Conservation (phyloP, 2,888 invertebrate genomes). For the Blomia tropicalis region DNA sequence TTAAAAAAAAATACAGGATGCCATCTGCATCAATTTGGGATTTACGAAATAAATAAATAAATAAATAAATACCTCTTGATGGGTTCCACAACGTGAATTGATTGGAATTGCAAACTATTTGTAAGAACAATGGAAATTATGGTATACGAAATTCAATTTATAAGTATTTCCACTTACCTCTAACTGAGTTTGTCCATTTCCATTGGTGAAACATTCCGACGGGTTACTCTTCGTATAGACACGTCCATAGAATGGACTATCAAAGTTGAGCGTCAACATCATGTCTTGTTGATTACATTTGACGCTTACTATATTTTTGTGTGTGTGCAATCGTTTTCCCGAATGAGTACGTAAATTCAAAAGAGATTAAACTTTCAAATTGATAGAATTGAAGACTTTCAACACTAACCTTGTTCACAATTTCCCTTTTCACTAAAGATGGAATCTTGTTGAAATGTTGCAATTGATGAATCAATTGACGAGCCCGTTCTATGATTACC, state of each 20-base stretch:
- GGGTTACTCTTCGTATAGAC: slow-evolving; percentile 65
- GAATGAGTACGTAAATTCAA: slow-evolving; percentile 18
- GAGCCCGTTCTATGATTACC: background rate
- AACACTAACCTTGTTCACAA: slow-evolving; percentile 58
- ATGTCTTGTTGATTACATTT: slow-evolving; percentile 55
- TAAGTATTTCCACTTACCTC: slow-evolving; percentile 23
- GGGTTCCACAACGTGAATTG: slow-evolving; percentile 38
- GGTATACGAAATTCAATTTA: no score
- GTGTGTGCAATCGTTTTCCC: no score
- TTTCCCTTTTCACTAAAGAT: slow-evolving; percentile 62
- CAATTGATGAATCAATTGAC: slow-evolving; percentile 48
- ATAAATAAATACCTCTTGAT: slow-evolving; percentile 35
- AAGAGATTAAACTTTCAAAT: no score
- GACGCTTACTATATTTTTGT: slow-evolving; percentile 49
- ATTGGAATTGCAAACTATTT: slow-evolving; percentile 41
- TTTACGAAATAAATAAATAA: no score
- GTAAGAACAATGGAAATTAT: slow-evolving; percentile 31
- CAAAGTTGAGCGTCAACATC: slow-evolving; percentile 45
- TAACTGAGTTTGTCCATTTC: slow-evolving; percentile 30
- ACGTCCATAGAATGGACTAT: slow-evolving; percentile 47
- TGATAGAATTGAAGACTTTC: background rate
- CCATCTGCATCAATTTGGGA: no score
- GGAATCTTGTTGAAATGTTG: slow-evolving; percentile 45
- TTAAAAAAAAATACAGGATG: no score
- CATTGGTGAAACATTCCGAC: slow-evolving; percentile 30